Base-by-base conservation (phyloP, 2,113 vertebrate genomes). In the Albula goreensis region DNA sequence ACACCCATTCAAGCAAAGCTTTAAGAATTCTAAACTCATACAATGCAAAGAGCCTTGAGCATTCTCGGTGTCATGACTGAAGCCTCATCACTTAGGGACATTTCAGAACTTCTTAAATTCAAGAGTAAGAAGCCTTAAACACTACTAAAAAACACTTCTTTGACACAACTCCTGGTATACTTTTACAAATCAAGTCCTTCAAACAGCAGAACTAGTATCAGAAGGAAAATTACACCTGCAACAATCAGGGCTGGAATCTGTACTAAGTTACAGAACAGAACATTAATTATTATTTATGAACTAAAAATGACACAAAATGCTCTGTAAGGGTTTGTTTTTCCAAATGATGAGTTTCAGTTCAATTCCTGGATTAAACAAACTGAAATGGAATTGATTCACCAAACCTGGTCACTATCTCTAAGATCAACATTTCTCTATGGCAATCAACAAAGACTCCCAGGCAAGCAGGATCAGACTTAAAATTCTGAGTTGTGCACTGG, bases 181-280 rank as follows among this genome's bases (percentile, higher is more conserved):
- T 22, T 83, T 50, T 81, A 80, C 50, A 83, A n/a, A 77, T 81
- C 17, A 70, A 70, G 17, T n/a, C 63, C 17, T 22, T 50, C 52
- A 12, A 5, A 78, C 15, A 56, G 70, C 70, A 85, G 15, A 48
- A 50, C 17, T 17, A 5, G 83, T 77, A 78, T 11, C 60, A 74
- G 11, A 19, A n/a, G 50, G 50, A 17, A 78, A 52, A 84, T 48
- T 15, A 53, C 49, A 78, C 78, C 48, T 78, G 52, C 41, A 13
- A 48, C 52, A 57, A 79, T 41, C 31, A 41, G 31, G 31, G 31
- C 31, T 41, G 31, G 31, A 1, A 1, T 41, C 31, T 41, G 31
- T 41, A 41, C 31, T 41, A 41, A 41, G 31, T 41, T 41, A 41
- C 31, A 41, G 31, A 0, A 41, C 1, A 41, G 31, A 41, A 41